Conservation (phyloP, 2,888 invertebrate species). For the Lycia hirtaria region DNA sequence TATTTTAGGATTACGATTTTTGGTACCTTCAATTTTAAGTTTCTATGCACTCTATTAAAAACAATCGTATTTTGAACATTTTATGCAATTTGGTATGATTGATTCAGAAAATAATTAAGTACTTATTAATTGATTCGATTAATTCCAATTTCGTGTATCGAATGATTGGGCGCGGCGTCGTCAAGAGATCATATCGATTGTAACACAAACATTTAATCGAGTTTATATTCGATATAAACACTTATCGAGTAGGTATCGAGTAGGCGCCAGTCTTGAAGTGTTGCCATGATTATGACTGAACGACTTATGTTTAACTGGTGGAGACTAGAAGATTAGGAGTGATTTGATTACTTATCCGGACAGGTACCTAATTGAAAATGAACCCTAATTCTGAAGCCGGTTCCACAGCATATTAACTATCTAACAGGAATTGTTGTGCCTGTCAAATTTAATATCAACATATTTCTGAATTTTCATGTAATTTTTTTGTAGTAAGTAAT, state of each 20-base stretch:
- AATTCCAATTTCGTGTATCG: slow-evolving; percentile 19
- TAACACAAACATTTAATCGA: slow-evolving; percentile 38
- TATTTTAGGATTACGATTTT: too few species aligned
- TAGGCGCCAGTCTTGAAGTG: slow-evolving; percentile 34
- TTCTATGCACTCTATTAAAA: too few species aligned
- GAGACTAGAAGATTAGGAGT: background rate
- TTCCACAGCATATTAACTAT: too few species aligned
- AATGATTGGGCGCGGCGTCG: slow-evolving; percentile 29
- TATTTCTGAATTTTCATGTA: too few species aligned
- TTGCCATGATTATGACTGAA: slow-evolving; percentile 21
- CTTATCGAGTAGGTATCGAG: slow-evolving; percentile 25
- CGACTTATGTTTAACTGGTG: slow-evolving; percentile 10
- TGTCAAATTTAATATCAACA: too few species aligned
- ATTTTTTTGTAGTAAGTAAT: too few species aligned
- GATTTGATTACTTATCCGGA: background rate
- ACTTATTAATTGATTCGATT: slow-evolving; percentile 11
- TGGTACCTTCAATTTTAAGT: too few species aligned
- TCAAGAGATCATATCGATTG: slow-evolving; percentile 33
- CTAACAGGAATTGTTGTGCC: too few species aligned
- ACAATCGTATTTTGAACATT: too few species aligned
- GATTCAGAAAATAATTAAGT: background rate
- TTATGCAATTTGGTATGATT: too few species aligned
- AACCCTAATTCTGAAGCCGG: background rate
- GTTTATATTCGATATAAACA: slow-evolving; percentile 33
- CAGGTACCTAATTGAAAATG: background rate